phyloP scores from a whole-genome alignment of 2,797 vertebrate genomes.

The Mus minutoides region DNA sequence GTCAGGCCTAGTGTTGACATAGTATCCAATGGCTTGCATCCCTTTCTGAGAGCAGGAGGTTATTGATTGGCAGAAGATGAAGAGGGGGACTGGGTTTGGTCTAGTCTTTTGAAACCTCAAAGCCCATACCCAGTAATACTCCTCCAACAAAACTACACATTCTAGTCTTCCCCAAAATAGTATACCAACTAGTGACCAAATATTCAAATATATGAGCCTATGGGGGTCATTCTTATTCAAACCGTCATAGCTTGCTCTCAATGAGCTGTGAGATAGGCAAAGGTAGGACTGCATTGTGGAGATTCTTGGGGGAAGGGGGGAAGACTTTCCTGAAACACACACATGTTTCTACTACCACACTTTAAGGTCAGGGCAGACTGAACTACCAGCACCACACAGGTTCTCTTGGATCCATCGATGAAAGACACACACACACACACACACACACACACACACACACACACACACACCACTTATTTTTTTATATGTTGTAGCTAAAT shows the following conservation, averaged over 20 bases:
- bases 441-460: not conserved
- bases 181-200: not conserved
- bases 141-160: not conserved
- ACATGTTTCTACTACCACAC: not conserved
- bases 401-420: not conserved
- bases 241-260: not conserved
- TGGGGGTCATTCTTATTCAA: not conserved
- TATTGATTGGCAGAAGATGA: not conserved
- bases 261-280: not conserved
- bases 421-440: not conserved
- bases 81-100: not conserved
- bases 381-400: not conserved
- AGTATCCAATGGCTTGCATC: not conserved
- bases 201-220: not conserved
- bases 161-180: too few relatives aligned
- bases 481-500: not conserved
- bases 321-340: not conserved
- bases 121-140: not conserved
- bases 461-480: not conserved
- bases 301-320: not conserved
- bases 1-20: not conserved
- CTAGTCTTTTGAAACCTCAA: not conserved
- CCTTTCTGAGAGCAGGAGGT: not conserved
- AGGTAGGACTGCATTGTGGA: not conserved
- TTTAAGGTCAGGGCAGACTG: not conserved